Base-by-base conservation (phyloP, 2,888 invertebrate genomes). In the Beris morrisii region DNA sequence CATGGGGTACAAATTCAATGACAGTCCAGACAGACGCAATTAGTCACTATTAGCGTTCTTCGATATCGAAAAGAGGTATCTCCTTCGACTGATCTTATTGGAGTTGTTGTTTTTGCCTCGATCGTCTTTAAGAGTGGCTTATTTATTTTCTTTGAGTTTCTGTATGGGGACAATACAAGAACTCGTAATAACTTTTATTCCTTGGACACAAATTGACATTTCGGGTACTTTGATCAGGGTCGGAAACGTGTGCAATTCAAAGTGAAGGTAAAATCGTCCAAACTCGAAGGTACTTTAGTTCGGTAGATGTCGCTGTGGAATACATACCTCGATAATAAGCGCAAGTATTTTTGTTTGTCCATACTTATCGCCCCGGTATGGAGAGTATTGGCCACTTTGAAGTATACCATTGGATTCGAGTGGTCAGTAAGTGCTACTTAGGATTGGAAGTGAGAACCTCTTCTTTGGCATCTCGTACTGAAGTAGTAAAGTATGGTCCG, bases 31-130 rank as follows among this genome's bases (percentile, higher is more conserved):
- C 65, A 68, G 65, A 65, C 61, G 68, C 68, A 68, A 68, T 68
- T 68, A 68, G 68, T 68, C 68, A 68, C 65, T 68, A 67, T 68
- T 68, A 68, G 68, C 68, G 61, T 68, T 65, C 68, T 48, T 46
- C 63, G 56, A 44, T 65, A 68, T 68, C 61, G 63, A 38, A 59
- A 58, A 59, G 32, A 48, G 50, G 45, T 64, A 64, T 64, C 55
- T 61, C 61, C 50, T 52, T 61, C 46, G 58, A 28, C 48, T 48
- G 54, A 59, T 46, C 46, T 31, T 59, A n/a, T 48, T 57, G 4
- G 5, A 15, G 54, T 31, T 22, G 3, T 31, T 54, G 32, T 28
- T 54, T 31, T 31, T 54, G 32, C 12, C 53, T 53, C 22, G 28
- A 28, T 30, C 22, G 22, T 12, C 30, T 45, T 28, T 54, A 55